Evolutionary conservation across 2,113 vertebrate species (phyloP).

Genomic region (Sporophila hypoxantha): DNA sequence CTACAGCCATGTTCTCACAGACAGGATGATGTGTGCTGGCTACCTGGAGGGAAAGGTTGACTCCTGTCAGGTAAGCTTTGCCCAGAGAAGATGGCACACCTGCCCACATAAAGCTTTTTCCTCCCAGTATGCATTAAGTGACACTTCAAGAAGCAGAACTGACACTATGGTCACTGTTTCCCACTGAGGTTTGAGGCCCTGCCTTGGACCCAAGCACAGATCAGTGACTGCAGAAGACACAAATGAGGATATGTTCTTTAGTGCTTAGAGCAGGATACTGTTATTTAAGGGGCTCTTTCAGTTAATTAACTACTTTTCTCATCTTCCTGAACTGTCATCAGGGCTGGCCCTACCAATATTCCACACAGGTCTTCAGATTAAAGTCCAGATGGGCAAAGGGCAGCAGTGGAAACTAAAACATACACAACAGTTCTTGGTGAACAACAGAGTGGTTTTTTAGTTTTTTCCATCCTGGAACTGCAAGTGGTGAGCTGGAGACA

Average conservation of each 20-base stretch:
- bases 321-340: not conserved
- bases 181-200: not conserved
- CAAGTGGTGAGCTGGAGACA: not conserved
- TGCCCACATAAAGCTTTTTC: accelerated
- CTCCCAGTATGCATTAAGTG: not conserved
- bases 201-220: not conserved
- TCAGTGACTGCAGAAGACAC: not conserved
- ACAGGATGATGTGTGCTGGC: conserved; percentile 92
- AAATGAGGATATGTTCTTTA: not conserved
- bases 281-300: not conserved
- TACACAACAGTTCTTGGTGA: not conserved
- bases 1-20: conserved; percentile 78
- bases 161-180: not conserved
- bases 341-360: not conserved
- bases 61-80: conserved; percentile 85
- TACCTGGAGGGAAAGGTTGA: conserved; percentile 91
- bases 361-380: not conserved
- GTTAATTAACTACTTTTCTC: not conserved
- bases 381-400: not conserved
- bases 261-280: not conserved
- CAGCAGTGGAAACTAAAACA: not conserved
- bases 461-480: not conserved
- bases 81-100: not conserved
- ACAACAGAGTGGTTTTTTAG: not conserved
- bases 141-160: not conserved